Conservation (phyloP, 2,888 invertebrate genomes). For the Apotomis capreana region DNA sequence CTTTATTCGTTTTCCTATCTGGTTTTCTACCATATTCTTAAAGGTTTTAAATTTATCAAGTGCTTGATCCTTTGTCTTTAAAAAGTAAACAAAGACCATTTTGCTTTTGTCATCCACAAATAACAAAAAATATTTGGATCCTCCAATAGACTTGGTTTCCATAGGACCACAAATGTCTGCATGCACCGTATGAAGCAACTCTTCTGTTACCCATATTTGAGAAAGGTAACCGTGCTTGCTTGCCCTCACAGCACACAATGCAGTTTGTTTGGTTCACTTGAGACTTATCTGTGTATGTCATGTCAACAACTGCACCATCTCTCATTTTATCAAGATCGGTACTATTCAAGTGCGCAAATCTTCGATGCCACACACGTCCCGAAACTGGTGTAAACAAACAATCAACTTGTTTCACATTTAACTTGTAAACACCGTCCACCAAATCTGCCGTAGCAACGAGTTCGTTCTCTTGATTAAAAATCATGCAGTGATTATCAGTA, state of each 20-base stretch:
- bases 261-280: constrained; percentile 15
- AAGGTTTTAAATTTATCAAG: constrained; percentile 16
- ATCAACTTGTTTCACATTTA: constrained; percentile 12
- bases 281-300: constrained; percentile 16
- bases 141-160: constrained; percentile 15
- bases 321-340: too few species aligned
- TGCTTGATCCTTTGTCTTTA: constrained; percentile 9
- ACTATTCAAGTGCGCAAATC: background rate
- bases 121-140: constrained; percentile 20
- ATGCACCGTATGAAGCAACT: constrained; percentile 7
- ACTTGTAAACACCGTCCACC: too few species aligned
- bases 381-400: constrained; percentile 28
- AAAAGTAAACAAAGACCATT: constrained; percentile 7
- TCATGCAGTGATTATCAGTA: constrained; percentile 10
- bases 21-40: constrained; percentile 35
- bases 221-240: constrained; percentile 11
- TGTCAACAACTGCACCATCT: too few species aligned
- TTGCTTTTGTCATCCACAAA: constrained; percentile 11
- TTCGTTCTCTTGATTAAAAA: constrained; percentile 5
- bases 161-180: constrained; percentile 38
- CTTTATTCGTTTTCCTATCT: constrained; percentile 28
- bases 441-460: too few species aligned
- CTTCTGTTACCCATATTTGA: constrained; percentile 22
- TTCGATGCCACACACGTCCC: background rate
- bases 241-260: constrained; percentile 38